phyloP scores from a whole-genome alignment of 2,113 vertebrate genomes.

The Ailuropoda melanoleuca region DNA sequence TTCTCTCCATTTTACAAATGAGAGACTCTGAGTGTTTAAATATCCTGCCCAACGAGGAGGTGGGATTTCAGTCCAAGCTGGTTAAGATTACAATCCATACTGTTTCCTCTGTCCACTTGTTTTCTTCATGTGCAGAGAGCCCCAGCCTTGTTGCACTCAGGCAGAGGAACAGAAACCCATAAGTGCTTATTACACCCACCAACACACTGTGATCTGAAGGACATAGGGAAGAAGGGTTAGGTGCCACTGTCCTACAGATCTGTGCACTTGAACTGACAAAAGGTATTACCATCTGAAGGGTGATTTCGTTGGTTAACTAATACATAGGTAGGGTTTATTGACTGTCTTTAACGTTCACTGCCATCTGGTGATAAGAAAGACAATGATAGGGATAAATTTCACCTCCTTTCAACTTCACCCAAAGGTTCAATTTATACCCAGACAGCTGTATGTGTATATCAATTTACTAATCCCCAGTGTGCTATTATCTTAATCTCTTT shows the following conservation, averaged over 20 bases:
- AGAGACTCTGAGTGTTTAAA: not conserved
- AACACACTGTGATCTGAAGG: not conserved
- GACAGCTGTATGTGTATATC: not conserved
- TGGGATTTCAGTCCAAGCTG: not conserved
- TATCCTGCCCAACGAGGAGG: not conserved
- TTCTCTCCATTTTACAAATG: not conserved
- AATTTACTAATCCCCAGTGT: not conserved
- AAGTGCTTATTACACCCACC: not conserved
- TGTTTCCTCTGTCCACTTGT: not conserved
- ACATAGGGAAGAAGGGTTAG: accelerated
- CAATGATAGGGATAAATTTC: not conserved
- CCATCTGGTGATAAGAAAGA: not conserved
- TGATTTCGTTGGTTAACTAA: accelerated
- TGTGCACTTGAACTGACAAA: not conserved
- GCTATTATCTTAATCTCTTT: not conserved
- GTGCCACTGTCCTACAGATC: not conserved
- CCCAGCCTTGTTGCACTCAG: not conserved
- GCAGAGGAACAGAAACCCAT: not conserved
- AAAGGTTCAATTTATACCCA: not conserved
- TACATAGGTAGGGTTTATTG: not conserved
- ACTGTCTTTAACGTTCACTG: not conserved
- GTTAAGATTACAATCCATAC: not conserved
- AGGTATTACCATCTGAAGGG: accelerated
- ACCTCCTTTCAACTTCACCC: not conserved
- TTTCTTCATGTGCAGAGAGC: not conserved